Percentiles rank a stretch among this genome's conserved stretches.
phyloP scores from a whole-genome alignment of 2,888 invertebrate species.

The Eurois occulta region DNA sequence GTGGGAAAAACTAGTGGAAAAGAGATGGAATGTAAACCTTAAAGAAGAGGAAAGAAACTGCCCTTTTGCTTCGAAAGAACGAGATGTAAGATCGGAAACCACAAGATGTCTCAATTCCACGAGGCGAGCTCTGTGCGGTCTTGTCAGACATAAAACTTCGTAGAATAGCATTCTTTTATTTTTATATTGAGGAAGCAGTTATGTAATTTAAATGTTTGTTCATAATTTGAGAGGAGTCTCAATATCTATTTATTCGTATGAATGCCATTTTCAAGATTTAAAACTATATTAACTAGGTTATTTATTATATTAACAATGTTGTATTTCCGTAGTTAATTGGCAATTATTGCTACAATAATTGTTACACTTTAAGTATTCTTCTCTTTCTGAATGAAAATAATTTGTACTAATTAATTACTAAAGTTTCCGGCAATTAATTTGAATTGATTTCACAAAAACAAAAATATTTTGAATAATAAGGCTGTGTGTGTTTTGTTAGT shows the following conservation, averaged over 20 bases:
- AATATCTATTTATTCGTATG: slow-evolving; percentile 45
- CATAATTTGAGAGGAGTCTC: slow-evolving; percentile 60
- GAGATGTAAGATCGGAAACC: slow-evolving; percentile 89
- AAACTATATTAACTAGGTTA: too few species aligned
- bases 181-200: slow-evolving; percentile 76
- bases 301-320: slow-evolving; percentile 23
- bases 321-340: background rate
- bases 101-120: slow-evolving; percentile 91
- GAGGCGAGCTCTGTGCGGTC: slow-evolving; percentile 89
- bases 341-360: background rate
- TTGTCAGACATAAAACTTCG: slow-evolving; percentile 85
- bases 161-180: slow-evolving; percentile 84
- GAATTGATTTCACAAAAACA: slow-evolving; percentile 19
- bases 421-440: slow-evolving; percentile 4
- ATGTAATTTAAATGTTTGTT: slow-evolving; percentile 73
- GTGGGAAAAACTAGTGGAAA: slow-evolving; percentile 85
- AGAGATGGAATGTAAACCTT: slow-evolving; percentile 83
- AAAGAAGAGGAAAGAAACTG: slow-evolving; percentile 85
- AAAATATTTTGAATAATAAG: slow-evolving; percentile 41
- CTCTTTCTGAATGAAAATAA: slow-evolving; percentile 3
- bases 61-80: slow-evolving; percentile 78
- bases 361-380: background rate
- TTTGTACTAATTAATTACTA: slow-evolving; percentile 9
- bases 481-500: slow-evolving; percentile 55
- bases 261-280: too few species aligned